These are phyloP conservation scores for Lamproptera curius DNA, from an alignment of 2,888 invertebrate species.

Conservation along the genomic window DNA sequence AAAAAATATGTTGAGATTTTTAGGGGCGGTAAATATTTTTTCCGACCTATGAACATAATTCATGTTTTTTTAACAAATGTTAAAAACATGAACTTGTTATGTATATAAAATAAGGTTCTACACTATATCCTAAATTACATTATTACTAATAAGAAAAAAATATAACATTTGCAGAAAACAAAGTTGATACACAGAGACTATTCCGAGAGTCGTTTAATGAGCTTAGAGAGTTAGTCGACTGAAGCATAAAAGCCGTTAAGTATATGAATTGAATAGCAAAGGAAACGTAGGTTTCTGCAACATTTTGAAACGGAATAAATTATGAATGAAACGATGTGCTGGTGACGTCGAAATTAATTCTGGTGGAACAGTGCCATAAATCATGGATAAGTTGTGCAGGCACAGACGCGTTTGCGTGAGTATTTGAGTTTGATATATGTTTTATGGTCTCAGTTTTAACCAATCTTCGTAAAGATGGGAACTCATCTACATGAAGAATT, in stretches of 20 bases:
- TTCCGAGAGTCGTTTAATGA: slow-evolving; percentile 8
- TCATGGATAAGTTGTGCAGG: slow-evolving; percentile 18
- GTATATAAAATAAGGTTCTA: no score
- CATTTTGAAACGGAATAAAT: slow-evolving; percentile 21
- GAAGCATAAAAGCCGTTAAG: slow-evolving; percentile 4
- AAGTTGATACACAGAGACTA: neutral
- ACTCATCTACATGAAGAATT: neutral
- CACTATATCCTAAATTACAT: no score
- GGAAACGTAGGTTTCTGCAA: slow-evolving; percentile 18
- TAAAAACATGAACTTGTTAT: no score
- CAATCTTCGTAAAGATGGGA: neutral
- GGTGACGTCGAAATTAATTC: slow-evolving; percentile 28
- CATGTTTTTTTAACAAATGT: no score
- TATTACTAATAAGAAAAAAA: neutral
- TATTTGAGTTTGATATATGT: slow-evolving; percentile 16
- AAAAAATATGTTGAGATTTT: no score
- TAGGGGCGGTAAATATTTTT: no score
- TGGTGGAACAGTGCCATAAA: slow-evolving; percentile 18
- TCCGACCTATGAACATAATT: no score
- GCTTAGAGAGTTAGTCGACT: slow-evolving; percentile 6
- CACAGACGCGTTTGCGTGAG: slow-evolving; percentile 14
- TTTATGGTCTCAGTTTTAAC: slow-evolving; percentile 1
- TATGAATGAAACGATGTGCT: slow-evolving; percentile 23
- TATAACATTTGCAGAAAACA: neutral
- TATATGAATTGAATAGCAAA: slow-evolving; percentile 9